These are phyloP conservation scores for Meghimatium bilineatum DNA, from an alignment of 2,888 invertebrate genomes.

Conservation along the genomic window DNA sequence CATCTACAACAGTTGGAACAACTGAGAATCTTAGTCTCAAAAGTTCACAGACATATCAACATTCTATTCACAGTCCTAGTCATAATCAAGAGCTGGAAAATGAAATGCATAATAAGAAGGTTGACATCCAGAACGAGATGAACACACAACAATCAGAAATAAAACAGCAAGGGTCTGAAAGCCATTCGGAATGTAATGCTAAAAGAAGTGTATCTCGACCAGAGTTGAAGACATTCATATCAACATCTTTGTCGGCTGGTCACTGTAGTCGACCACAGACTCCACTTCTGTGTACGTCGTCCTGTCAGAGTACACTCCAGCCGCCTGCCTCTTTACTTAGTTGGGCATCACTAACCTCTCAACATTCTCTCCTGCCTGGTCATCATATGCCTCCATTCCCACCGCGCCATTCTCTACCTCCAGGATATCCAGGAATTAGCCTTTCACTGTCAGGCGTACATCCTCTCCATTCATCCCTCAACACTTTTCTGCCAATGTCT, in stretches of 20 bases:
- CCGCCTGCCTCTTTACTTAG: constrained; percentile 39
- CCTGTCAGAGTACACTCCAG: constrained; percentile 21
- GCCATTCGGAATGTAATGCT: background rate
- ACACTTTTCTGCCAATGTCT: constrained; percentile 51
- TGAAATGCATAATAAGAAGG: background rate
- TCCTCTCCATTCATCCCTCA: constrained; percentile 51
- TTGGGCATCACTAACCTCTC: constrained; percentile 38
- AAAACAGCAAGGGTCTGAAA: background rate
- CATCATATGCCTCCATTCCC: constrained; percentile 55
- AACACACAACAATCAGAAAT: background rate
- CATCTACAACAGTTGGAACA: background rate
- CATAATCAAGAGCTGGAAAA: background rate
- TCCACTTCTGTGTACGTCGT: background rate
- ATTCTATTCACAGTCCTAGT: background rate
- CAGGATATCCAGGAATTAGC: constrained; percentile 52
- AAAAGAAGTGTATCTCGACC: constrained; percentile 12
- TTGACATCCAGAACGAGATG: background rate
- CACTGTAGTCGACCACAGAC: background rate
- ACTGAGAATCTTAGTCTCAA: background rate
- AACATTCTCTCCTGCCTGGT: constrained; percentile 39
- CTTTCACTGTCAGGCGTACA: constrained; percentile 47
- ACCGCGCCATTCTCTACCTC: constrained; percentile 55
- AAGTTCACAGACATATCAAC: background rate
- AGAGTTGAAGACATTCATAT: background rate
- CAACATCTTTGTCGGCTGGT: background rate